These are phyloP conservation scores for Bilobella aurantiaca DNA, from an alignment of 1,140 invertebrate genomes.

Conservation along the genomic window DNA sequence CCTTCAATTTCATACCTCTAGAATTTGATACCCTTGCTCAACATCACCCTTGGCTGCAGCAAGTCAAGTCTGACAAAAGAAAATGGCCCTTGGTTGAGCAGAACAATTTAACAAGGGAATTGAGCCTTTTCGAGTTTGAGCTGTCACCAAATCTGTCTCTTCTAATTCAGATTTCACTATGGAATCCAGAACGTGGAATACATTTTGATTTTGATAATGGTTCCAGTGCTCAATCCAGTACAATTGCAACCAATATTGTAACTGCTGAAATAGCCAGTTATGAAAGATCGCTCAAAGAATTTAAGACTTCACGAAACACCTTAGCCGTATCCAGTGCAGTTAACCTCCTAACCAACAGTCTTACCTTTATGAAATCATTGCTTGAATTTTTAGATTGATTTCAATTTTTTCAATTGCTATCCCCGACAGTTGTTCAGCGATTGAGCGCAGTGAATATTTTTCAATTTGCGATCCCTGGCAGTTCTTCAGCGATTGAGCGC, in stretches of 20 bases:
- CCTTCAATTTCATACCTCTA: constrained; percentile 16
- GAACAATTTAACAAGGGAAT: constrained; percentile 11
- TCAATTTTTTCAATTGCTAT: background rate
- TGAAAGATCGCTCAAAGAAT: background rate
- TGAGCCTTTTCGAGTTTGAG: constrained; percentile 23
- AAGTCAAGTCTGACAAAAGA: constrained; percentile 14
- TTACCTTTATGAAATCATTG: constrained; percentile 3
- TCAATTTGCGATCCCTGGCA: too few species aligned
- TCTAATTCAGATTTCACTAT: constrained; percentile 17
- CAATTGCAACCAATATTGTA: background rate
- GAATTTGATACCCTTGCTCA: constrained; percentile 8
- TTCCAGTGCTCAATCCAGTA: background rate
- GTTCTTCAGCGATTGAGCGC: too few species aligned
- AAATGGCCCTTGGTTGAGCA: constrained; percentile 22
- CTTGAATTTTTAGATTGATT: background rate
- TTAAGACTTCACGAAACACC: background rate
- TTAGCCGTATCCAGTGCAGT: background rate
- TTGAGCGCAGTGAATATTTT: too few species aligned
- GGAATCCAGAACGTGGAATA: constrained; percentile 16
- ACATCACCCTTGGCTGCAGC: background rate
- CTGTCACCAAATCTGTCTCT: constrained; percentile 26
- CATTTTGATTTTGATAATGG: constrained; percentile 10
- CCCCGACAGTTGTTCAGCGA: too few species aligned
- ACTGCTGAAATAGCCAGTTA: constrained; percentile 8
- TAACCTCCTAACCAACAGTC: background rate